Conservation (phyloP, 1,140 invertebrate species). For the Drosophila jambulina region DNA sequence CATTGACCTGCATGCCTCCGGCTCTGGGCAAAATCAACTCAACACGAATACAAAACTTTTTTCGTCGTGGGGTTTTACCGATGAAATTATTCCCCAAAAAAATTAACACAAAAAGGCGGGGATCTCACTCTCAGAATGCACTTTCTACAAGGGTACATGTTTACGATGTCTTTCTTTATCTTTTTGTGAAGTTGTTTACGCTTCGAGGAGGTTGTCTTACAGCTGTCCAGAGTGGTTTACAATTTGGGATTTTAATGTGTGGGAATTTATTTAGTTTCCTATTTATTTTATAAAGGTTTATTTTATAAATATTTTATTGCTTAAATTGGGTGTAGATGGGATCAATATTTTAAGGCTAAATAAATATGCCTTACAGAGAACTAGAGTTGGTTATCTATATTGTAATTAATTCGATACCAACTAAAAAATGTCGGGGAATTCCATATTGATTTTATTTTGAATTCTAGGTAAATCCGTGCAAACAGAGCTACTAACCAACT, state of each 20-base stretch:
- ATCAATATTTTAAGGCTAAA: background rate
- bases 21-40: slow-evolving; percentile 28
- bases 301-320: background rate
- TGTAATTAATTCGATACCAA: too few species aligned
- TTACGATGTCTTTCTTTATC: background rate
- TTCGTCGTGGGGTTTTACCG: slow-evolving; percentile 24
- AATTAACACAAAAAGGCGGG: slow-evolving; percentile 27
- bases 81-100: slow-evolving; percentile 39
- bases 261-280: slow-evolving; percentile 3
- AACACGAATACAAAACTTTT: slow-evolving; percentile 22
- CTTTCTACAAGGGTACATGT: slow-evolving; percentile 39
- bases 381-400: background rate
- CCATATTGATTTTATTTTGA: background rate
- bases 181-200: slow-evolving; percentile 6
- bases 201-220: slow-evolving; percentile 1
- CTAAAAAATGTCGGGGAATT: background rate
- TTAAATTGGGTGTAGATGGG: background rate
- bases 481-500: background rate
- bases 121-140: slow-evolving; percentile 40
- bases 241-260: slow-evolving; percentile 1
- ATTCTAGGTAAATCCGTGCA: background rate
- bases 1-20: slow-evolving; percentile 51
- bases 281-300: background rate
- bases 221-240: background rate
- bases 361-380: background rate